These are phyloP conservation scores for Drymonia ruficornis DNA, from an alignment of 2,888 invertebrate species.

Conservation along the genomic window DNA sequence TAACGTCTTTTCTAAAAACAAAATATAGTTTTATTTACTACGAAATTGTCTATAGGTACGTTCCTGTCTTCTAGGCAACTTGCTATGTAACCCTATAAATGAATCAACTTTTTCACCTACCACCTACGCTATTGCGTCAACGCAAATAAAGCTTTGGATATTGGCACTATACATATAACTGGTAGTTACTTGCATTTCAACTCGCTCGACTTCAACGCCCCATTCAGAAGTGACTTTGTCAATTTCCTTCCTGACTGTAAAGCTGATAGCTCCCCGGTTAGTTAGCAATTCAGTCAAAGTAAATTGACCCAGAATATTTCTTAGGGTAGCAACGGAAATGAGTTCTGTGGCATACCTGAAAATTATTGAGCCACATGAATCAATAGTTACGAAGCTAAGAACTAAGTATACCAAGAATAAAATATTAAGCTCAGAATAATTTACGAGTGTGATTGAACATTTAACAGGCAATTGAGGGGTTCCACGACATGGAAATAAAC, in stretches of 20 bases:
- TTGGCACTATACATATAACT: not conserved
- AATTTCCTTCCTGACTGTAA: slow-evolving; percentile 76
- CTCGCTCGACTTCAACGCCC: slow-evolving; percentile 86
- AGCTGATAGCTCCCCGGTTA: slow-evolving; percentile 85
- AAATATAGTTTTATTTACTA: not conserved
- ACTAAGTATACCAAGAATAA: not conserved
- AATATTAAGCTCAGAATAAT: not conserved
- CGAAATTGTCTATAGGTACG: too few relatives aligned
- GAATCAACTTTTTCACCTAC: not conserved
- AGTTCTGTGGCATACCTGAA: slow-evolving; percentile 66
- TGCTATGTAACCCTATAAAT: too few relatives aligned
- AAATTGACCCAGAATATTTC: slow-evolving; percentile 87
- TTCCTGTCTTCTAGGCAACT: too few relatives aligned
- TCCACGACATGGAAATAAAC: slow-evolving; percentile 90
- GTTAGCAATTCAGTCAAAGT: slow-evolving; percentile 86
- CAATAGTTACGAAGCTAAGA: not conserved
- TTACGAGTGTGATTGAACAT: slow-evolving; percentile 56
- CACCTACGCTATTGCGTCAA: not conserved
- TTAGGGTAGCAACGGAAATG: slow-evolving; percentile 71
- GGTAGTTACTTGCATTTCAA: slow-evolving; percentile 81
- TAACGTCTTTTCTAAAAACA: slow-evolving; percentile 56
- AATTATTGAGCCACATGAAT: slow-evolving; percentile 15
- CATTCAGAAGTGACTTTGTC: slow-evolving; percentile 79
- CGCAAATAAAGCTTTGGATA: too few relatives aligned
- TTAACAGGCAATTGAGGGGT: slow-evolving; percentile 87